These are phyloP conservation scores for Trichoplusia ni DNA, from an alignment of 1,140 invertebrate genomes.

Conservation along the genomic window DNA sequence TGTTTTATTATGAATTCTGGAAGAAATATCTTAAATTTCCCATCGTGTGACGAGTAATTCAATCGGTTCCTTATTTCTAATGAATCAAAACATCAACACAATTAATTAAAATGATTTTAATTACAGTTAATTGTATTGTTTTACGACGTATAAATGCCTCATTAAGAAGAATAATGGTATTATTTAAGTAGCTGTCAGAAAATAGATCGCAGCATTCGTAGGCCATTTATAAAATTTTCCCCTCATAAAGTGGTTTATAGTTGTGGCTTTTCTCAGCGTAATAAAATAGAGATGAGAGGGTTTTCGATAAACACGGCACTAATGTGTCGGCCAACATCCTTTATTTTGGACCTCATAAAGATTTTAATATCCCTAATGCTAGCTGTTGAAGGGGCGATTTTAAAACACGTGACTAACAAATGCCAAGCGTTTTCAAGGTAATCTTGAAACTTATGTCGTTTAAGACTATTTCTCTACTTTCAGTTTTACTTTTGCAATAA, in stretches of 20 bases:
- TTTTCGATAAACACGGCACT: conserved; percentile 43
- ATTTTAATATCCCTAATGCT: conserved; percentile 37
- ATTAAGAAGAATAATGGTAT: background rate
- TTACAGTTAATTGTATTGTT: background rate
- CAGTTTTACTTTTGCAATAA: too few species aligned
- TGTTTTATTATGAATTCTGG: too few species aligned
- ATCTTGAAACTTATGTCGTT: too few species aligned
- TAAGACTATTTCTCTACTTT: too few species aligned
- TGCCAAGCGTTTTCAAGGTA: too few species aligned
- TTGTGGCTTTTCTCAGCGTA: conserved; percentile 45
- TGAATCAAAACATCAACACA: too few species aligned
- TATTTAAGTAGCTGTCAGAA: background rate
- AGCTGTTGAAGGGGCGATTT: background rate
- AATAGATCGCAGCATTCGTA: background rate
- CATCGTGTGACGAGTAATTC: too few species aligned
- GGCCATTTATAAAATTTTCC: conserved; percentile 33
- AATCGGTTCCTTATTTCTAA: too few species aligned
- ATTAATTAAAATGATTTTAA: too few species aligned
- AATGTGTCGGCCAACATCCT: conserved; percentile 49
- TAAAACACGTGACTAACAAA: background rate
- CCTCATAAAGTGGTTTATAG: conserved; percentile 41
- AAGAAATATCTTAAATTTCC: too few species aligned
- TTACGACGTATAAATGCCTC: too few species aligned
- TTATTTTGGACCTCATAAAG: conserved; percentile 55
- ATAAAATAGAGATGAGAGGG: conserved; percentile 57